phyloP scores from a whole-genome alignment of 2,888 invertebrate species.

The Melieria crassipennis region DNA sequence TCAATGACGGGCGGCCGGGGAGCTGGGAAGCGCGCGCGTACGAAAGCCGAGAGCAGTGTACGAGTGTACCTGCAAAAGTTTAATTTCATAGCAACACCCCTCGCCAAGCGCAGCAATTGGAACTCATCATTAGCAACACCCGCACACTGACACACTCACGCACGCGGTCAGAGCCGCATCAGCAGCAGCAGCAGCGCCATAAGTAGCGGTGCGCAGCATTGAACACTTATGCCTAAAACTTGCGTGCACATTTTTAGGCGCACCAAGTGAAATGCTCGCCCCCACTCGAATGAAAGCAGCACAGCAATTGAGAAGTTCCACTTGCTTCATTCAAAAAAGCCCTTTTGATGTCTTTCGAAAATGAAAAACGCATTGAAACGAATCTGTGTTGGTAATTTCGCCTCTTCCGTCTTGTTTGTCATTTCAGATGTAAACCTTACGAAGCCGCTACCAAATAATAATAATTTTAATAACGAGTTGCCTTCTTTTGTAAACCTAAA shows the following conservation, averaged over 20 bases:
- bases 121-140: slow-evolving; percentile 38
- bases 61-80: slow-evolving; percentile 57
- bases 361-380: neutral
- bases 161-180: neutral
- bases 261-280: neutral
- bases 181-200: too few species aligned
- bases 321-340: neutral
- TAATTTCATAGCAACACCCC: slow-evolving; percentile 65
- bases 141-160: slow-evolving; percentile 10
- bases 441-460: slow-evolving; percentile 23
- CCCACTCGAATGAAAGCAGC: neutral
- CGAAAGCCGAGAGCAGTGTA: slow-evolving; percentile 20
- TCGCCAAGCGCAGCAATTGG: slow-evolving; percentile 30
- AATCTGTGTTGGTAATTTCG: neutral
- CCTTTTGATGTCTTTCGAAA: neutral
- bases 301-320: neutral
- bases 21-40: neutral
- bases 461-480: slow-evolving; percentile 31
- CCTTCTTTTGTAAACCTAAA: slow-evolving; percentile 37
- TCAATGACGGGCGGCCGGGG: slow-evolving; percentile 8
- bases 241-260: slow-evolving; percentile 26
- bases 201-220: neutral
- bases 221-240: neutral
- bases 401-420: neutral
- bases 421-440: slow-evolving; percentile 33